phyloP scores from a whole-genome alignment of 1,140 invertebrate genomes.

The Drosophila ironensis region DNA sequence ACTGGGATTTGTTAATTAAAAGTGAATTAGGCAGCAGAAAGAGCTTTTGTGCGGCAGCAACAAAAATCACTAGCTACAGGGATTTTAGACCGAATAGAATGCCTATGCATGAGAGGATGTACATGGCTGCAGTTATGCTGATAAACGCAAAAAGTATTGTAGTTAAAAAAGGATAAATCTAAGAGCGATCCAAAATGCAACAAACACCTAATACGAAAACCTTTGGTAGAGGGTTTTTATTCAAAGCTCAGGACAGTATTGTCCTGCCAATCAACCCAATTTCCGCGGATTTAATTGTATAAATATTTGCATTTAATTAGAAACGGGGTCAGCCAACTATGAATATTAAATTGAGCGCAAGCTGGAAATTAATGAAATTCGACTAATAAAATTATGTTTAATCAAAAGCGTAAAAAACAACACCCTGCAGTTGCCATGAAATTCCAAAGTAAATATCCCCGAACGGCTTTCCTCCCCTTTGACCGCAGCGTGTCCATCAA shows the following conservation, averaged over 20 bases:
- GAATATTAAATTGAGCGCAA: slow-evolving; percentile 73
- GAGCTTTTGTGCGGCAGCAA: slow-evolving; percentile 34
- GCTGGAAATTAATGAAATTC: slow-evolving; percentile 72
- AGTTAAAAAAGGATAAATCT: not conserved
- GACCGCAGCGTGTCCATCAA: slow-evolving; percentile 48
- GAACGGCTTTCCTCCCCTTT: not conserved
- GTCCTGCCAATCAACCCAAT: slow-evolving; percentile 7
- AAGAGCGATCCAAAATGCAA: no score
- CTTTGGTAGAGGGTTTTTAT: no score
- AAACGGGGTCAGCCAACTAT: slow-evolving; percentile 71
- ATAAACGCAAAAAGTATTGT: not conserved
- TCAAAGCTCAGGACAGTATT: no score
- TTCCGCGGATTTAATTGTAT: slow-evolving; percentile 58
- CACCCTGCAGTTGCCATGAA: slow-evolving; percentile 54
- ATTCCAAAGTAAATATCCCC: slow-evolving; percentile 45
- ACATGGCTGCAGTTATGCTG: not conserved
- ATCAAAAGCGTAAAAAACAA: slow-evolving; percentile 44
- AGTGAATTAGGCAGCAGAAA: slow-evolving; percentile 64
- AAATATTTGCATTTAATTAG: slow-evolving; percentile 76
- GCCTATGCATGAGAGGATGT: no score
- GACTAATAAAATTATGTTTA: slow-evolving; percentile 77
- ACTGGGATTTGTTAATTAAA: slow-evolving; percentile 80
- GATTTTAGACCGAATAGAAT: not conserved
- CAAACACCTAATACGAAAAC: no score
- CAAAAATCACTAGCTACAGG: slow-evolving; percentile 25